Evolutionary conservation across 2,113 vertebrate species (phyloP).

Genomic region (Regulus satrapa): DNA sequence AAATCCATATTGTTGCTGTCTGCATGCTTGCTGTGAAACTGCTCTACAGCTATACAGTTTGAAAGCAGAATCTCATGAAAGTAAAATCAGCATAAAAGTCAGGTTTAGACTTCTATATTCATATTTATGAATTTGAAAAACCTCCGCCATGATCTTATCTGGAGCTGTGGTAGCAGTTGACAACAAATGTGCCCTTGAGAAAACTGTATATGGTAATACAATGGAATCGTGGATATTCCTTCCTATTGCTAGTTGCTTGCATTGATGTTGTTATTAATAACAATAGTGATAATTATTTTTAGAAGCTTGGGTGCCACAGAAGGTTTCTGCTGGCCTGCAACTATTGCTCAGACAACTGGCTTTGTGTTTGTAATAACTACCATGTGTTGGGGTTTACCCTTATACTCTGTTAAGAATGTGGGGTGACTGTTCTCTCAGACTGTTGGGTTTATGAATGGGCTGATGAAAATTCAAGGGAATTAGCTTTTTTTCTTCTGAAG

Average conservation of each 20-base stretch:
- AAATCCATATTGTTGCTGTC: conserved; percentile 56
- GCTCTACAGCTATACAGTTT: conserved; percentile 55
- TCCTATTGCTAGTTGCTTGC: background rate
- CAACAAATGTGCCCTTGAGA: conserved; percentile 72
- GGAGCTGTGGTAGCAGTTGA: conserved; percentile 54
- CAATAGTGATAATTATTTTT: background rate
- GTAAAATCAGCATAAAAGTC: conserved; percentile 70
- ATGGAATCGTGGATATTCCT: background rate
- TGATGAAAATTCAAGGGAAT: conserved; percentile 33
- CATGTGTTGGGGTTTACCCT: background rate
- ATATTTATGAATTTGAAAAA: conserved; percentile 73
- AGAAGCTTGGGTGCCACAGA: background rate
- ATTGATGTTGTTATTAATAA: conserved; percentile 5
- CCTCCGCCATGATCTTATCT: conserved; percentile 64
- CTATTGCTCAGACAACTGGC: background rate
- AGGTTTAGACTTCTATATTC: conserved; percentile 65
- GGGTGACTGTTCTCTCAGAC: background rate
- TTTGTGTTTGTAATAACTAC: background rate
- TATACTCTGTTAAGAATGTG: background rate
- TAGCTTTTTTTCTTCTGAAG: conserved; percentile 21
- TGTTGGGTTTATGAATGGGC: background rate
- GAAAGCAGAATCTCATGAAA: conserved; percentile 70
- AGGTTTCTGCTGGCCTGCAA: conserved; percentile 36
- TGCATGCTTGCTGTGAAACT: conserved; percentile 25
- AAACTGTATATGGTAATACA: background rate